Base-by-base conservation (phyloP, 2,888 invertebrate species). In the Salticus scenicus region DNA sequence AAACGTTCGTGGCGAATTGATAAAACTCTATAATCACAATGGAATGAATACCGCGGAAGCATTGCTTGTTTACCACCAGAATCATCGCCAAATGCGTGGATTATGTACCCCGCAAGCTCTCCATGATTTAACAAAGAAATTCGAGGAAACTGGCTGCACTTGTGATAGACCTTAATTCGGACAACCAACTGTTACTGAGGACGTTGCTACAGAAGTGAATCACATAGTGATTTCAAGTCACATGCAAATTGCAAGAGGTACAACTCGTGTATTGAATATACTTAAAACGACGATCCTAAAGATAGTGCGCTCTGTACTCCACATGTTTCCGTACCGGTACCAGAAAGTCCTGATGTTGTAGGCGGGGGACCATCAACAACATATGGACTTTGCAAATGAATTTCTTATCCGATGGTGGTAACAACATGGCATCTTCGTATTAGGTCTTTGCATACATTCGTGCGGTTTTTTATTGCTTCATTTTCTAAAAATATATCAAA, bases 61-160 rank as follows among this genome's bases (percentile, higher is more conserved):
- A 30, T 67, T 67, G n/a, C 70, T 4, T 67, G 20, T 24, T 64
- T 64, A 64, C 27, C 27, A n/a, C 0, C 51, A n/a, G n/a, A 51
- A 51, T 17, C 51, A 51, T 51, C 51, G 24, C n/a, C 51, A 20
- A 51, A 51, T 1, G n/a, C 51, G 5, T 20, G 51, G 51, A 12
- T 17, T n/a, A 4, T 51, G 1, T 17, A 20, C 2, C 5, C n/a
- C 24, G 24, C 1, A 51, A 1, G 24, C n/a, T 1, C 0, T 51
- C 7, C 5, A n/a, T 51, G 51, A 67, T 67, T 67, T 67, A 67
- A n/a, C 20, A 67, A 33, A 67, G 14, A 31, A 30, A 67, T 67
- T 33, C n/a, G 4, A 33, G 33, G 33, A 31, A 67, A 67, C 67
- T 67, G 4, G 0, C 33, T 31, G 67, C 0, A 1, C 0, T 1